A percentile compares a stretch with the other conserved stretches of the same genome.
phyloP scores from a whole-genome alignment of 2,888 invertebrate species.

The Lapara coniferarum region DNA sequence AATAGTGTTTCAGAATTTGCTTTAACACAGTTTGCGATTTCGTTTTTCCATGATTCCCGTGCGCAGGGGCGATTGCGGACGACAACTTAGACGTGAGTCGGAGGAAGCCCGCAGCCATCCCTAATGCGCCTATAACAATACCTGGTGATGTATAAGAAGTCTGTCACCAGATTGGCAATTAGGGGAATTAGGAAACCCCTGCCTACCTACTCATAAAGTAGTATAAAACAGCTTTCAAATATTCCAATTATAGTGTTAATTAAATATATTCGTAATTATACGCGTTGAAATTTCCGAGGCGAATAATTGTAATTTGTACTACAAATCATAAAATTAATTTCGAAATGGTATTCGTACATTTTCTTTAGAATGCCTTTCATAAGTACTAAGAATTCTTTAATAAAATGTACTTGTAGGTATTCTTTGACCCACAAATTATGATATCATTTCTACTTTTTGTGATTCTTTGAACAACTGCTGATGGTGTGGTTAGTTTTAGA shows the following conservation, averaged over 20 bases:
- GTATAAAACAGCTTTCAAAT: background rate
- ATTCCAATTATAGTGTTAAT: conserved; percentile 15
- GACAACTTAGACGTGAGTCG: too few relatives aligned
- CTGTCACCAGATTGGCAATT: background rate
- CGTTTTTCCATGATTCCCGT: too few relatives aligned
- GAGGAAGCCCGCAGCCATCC: too few relatives aligned
- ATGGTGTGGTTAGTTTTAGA: too few relatives aligned
- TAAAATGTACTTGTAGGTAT: background rate
- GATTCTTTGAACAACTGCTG: too few relatives aligned
- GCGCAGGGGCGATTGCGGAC: too few relatives aligned
- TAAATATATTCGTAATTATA: conserved; percentile 19
- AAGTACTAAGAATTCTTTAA: background rate
- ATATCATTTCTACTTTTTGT: background rate
- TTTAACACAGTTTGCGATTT: background rate
- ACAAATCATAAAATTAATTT: conserved; percentile 16
- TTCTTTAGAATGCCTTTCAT: background rate
- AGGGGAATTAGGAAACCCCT: background rate
- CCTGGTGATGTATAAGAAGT: background rate
- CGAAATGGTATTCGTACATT: conserved; percentile 6
- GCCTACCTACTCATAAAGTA: background rate
- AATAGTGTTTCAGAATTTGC: background rate
- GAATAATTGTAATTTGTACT: conserved; percentile 18
- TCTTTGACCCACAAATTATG: background rate
- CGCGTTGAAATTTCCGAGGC: background rate
- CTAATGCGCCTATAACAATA: too few relatives aligned